A percentile compares a stretch with the other conserved stretches of the same genome.
These are phyloP conservation scores for Periparus ater DNA, from an alignment of 2,797 vertebrate genomes.

Conservation along the genomic window DNA sequence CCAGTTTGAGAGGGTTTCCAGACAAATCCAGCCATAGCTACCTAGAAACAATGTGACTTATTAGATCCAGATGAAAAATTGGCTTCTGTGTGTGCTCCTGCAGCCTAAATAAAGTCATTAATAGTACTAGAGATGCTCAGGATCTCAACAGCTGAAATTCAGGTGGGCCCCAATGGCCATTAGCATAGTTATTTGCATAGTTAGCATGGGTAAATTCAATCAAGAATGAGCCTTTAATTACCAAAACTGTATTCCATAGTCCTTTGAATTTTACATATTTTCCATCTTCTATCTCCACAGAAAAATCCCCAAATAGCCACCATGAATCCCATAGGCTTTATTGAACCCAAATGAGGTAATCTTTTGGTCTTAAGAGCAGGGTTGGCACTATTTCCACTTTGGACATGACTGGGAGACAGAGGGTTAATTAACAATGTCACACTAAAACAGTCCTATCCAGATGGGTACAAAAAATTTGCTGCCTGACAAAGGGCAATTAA, in stretches of 20 bases:
- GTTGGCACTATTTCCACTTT: not conserved
- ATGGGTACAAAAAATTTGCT: constrained; percentile 48
- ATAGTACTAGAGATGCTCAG: not conserved
- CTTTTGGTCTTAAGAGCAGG: not conserved
- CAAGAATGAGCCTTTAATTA: not conserved
- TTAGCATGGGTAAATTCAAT: not conserved
- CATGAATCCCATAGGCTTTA: not conserved
- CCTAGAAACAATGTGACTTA: not conserved
- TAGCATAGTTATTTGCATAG: not conserved
- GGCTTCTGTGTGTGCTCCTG: not conserved
- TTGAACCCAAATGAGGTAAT: not conserved
- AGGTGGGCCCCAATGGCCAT: not conserved
- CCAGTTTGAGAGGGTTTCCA: not conserved
- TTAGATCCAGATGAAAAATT: not conserved
- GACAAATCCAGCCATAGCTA: not conserved
- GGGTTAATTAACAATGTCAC: constrained; percentile 49
- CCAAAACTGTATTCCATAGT: not conserved
- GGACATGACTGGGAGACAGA: not conserved
- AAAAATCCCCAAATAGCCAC: not conserved
- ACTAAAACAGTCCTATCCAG: not conserved
- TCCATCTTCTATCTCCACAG: not conserved
- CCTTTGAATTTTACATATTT: not conserved
- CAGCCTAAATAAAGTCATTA: not conserved
- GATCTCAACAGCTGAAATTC: not conserved
- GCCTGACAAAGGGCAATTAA: constrained; percentile 54